These are phyloP conservation scores for Erebia epiphron DNA, from an alignment of 2,888 invertebrate genomes.

Conservation along the genomic window DNA sequence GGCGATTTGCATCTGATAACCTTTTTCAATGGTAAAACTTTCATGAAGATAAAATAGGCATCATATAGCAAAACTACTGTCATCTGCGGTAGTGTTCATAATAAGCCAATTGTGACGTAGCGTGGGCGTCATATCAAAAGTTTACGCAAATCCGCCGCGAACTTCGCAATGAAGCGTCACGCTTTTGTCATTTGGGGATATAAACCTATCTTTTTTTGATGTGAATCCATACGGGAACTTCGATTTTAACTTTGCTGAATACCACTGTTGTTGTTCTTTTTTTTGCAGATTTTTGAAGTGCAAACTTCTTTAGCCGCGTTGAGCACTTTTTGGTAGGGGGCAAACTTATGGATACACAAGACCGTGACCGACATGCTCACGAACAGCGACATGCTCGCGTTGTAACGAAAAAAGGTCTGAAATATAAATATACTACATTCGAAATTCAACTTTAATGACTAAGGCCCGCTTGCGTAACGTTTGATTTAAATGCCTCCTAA, in stretches of 20 bases:
- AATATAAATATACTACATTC: no score
- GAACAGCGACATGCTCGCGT: no score
- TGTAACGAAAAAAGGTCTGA: no score
- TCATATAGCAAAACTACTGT: not conserved
- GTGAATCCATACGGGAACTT: slow-evolving; percentile 15
- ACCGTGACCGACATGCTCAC: no score
- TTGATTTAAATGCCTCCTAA: no score
- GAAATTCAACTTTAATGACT: no score
- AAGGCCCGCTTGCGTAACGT: no score
- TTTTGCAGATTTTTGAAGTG: not conserved
- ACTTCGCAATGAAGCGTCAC: slow-evolving; percentile 12
- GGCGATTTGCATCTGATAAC: no score
- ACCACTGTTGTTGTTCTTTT: not conserved
- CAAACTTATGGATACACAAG: no score
- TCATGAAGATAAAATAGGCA: not conserved
- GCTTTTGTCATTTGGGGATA: slow-evolving; percentile 27
- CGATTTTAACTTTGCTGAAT: slow-evolving; percentile 11
- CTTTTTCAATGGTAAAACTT: no score
- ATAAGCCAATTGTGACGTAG: slow-evolving; percentile 6
- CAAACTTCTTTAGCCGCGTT: no score
- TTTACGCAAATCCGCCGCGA: slow-evolving; percentile 23
- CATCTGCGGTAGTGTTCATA: slow-evolving; percentile 7
- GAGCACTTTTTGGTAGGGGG: no score
- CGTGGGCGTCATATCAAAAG: slow-evolving; percentile 15
- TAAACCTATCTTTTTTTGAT: slow-evolving; percentile 18